Base-by-base conservation (phyloP, 2,113 vertebrate species). In the Tachysurus vachellii region DNA sequence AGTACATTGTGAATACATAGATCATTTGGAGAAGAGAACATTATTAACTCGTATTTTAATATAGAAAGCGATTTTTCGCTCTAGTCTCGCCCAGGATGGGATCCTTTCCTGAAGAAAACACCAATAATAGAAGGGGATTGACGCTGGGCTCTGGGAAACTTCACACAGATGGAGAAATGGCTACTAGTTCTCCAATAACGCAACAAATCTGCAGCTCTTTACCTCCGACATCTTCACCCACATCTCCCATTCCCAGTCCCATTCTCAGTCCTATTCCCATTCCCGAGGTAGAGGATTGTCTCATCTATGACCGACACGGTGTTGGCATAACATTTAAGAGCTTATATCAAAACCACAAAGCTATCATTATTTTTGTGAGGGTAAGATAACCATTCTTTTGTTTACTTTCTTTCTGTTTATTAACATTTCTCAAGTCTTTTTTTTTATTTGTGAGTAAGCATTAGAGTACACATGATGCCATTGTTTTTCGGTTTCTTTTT, bases 341-440 rank as follows among this genome's bases (percentile, higher is more conserved):
- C 73, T 92, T 98, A 88, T 97, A 95, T 88, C 79, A 92, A 75
- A 93, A 96, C 87, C 95, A 92, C 79, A 97, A 95, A 89, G 93
- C 96, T 0, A 92, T 99, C 85, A 92, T 99, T 71, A 88, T 98
- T 76, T 98, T 99, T 83, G 96, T 99, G 84, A 93, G 97, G 97
- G 97, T 99, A 95, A 95, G 96, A 82, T 17, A 11, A 82, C 17
- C 8, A 28, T 87, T 86, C 26, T 83, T 14, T 9, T 16, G 23
- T 6, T 66, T 61, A 1, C 21, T 61, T 23, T 21, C n/a, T 26
- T 6, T 2, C 3, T 5, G 31, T 64, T 36, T 26, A 5, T 10
- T 57, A 28, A 11, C 10, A 76, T 42, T 14, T 47, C 2, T 79
- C n/a, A 4, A 75, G 7, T 36, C 36, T 36, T 36, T 53, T 53